phyloP scores from a whole-genome alignment of 2,797 vertebrate species.

The Zenarchopterus dispar region DNA sequence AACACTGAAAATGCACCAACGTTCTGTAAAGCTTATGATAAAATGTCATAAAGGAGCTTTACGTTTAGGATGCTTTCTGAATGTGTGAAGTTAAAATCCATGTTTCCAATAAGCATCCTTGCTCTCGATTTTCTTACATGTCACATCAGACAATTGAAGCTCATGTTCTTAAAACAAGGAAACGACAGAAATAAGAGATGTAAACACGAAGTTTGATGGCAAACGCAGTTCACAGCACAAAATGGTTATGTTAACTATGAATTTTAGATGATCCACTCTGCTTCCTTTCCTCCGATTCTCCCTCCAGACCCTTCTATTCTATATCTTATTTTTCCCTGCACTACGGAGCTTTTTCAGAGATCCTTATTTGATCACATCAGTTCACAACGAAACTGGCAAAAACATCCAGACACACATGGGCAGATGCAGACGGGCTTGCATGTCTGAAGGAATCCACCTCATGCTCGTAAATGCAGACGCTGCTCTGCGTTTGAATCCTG shows the following conservation, averaged over 20 bases:
- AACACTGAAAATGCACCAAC: constrained; percentile 11
- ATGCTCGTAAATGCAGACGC: constrained; percentile 18
- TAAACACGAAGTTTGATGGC: constrained; percentile 20
- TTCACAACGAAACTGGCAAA: background rate
- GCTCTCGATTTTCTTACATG: background rate
- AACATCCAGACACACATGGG: background rate
- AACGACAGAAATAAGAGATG: constrained; percentile 26
- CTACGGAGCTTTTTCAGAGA: background rate
- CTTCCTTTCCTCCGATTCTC: background rate
- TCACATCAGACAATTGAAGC: constrained; percentile 4
- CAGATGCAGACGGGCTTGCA: constrained; percentile 2
- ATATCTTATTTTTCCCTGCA: background rate
- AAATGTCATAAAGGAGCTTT: constrained; percentile 18
- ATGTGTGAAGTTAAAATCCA: constrained; percentile 16
- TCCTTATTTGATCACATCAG: background rate
- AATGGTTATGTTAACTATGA: constrained; percentile 9
- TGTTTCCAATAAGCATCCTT: constrained; percentile 5
- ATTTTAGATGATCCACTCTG: background rate
- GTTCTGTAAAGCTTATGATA: constrained; percentile 1
- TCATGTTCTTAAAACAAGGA: constrained; percentile 27
- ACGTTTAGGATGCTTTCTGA: constrained; percentile 1
- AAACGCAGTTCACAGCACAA: constrained; percentile 27
- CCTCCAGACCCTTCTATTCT: background rate
- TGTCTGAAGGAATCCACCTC: background rate
- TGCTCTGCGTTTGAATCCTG: too few relatives aligned